A percentile compares a stretch with the other conserved stretches of the same genome.
Conservation (phyloP, 1,140 invertebrate species). For the Heliconius himera region DNA sequence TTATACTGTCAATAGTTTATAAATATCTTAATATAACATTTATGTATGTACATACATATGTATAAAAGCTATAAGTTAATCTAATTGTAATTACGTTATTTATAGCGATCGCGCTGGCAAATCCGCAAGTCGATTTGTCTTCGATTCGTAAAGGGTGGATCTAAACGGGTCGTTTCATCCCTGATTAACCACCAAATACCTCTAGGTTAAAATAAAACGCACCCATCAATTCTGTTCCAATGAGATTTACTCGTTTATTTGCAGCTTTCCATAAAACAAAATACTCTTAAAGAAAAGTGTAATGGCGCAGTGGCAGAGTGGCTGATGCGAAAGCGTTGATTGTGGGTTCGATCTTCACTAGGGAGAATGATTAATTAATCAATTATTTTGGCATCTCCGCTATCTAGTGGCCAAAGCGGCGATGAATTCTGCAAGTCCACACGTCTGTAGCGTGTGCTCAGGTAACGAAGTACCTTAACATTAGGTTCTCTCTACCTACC, state of each 20-base stretch:
- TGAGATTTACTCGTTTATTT: neutral
- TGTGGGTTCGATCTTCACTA: too few relatives aligned
- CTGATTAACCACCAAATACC: conserved; percentile 8
- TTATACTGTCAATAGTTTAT: too few relatives aligned
- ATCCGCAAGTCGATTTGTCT: conserved; percentile 4
- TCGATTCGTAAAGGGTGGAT: conserved; percentile 8
- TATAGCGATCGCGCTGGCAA: neutral
- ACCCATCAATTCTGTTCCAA: neutral
- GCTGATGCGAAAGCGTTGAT: too few relatives aligned
- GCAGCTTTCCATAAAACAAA: neutral
- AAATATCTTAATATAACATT: too few relatives aligned
- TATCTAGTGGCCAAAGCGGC: too few relatives aligned
- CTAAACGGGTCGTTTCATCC: conserved; percentile 9
- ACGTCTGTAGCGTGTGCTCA: too few relatives aligned
- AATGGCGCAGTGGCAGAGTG: too few relatives aligned
- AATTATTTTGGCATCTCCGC: too few relatives aligned
- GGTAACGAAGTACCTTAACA: neutral
- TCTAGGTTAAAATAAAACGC: neutral
- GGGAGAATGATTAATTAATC: too few relatives aligned
- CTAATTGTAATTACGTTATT: conserved; percentile 2
- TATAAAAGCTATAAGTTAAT: neutral
- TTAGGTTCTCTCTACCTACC: neutral
- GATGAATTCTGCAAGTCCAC: too few relatives aligned
- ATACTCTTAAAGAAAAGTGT: too few relatives aligned
- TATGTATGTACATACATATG: neutral